phyloP scores from a whole-genome alignment of 2,888 invertebrate species.

The Adelognathus sp. region DNA sequence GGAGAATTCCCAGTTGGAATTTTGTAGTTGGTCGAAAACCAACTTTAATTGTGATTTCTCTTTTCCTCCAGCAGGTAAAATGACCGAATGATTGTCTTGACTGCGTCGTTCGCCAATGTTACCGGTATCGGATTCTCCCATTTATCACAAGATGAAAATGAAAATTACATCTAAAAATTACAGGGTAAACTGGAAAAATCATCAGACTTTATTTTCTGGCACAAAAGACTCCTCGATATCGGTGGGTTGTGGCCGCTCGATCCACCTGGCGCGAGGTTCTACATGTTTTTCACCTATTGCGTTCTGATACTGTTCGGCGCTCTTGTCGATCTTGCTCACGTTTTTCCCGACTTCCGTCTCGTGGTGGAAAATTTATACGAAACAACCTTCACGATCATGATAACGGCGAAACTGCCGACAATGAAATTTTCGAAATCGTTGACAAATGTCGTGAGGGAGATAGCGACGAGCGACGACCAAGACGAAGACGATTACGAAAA shows the following conservation, averaged over 20 bases:
- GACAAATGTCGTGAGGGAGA: constrained; percentile 1
- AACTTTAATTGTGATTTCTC: no score
- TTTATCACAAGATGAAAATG: background rate
- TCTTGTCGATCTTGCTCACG: constrained; percentile 20
- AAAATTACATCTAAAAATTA: background rate
- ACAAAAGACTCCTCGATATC: constrained; percentile 16
- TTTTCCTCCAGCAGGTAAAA: no score
- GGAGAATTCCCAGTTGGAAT: no score
- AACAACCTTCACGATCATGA: constrained; percentile 9
- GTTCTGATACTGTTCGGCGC: background rate
- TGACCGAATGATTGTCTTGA: background rate
- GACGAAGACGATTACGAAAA: background rate
- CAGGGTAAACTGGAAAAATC: background rate
- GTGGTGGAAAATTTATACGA: constrained; percentile 42
- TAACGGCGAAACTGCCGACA: constrained; percentile 16
- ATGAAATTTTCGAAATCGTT: constrained; percentile 19
- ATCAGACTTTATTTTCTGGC: constrained; percentile 7
- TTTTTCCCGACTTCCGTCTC: constrained; percentile 23
- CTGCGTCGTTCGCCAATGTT: no score
- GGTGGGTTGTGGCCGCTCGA: constrained; percentile 44
- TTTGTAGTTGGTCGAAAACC: no score
- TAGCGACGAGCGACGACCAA: background rate
- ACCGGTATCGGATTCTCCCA: no score
- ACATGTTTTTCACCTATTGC: background rate
- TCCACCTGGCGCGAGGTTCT: constrained; percentile 15